Conservation (phyloP, 2,888 invertebrate species). For the Brachyptera putata region DNA sequence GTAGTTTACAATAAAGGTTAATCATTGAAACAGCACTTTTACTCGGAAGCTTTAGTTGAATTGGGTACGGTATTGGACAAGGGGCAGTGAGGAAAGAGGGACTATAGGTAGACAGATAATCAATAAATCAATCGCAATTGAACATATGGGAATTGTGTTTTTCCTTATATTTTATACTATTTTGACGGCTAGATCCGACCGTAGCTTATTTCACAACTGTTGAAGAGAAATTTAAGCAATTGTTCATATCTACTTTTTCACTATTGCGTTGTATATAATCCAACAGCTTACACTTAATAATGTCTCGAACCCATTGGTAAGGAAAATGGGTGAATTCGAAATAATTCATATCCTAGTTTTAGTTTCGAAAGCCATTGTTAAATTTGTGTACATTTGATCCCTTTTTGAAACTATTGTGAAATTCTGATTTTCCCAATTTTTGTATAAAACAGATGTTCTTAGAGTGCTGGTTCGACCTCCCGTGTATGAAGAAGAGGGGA, state of each 20-base stretch:
- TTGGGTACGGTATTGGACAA: too few relatives aligned
- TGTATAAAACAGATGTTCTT: constrained; percentile 39
- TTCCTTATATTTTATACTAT: not conserved
- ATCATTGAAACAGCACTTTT: too few relatives aligned
- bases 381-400: constrained; percentile 33
- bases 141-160: constrained; percentile 5
- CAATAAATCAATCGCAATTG: constrained; percentile 21
- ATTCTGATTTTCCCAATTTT: constrained; percentile 39
- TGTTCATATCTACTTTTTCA: not conserved
- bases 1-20: too few relatives aligned
- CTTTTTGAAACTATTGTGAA: constrained; percentile 35
- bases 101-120: not conserved
- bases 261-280: not conserved
- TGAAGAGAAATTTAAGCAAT: not conserved
- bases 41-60: too few relatives aligned
- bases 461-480: constrained; percentile 2
- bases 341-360: constrained; percentile 32
- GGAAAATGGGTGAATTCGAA: constrained; percentile 33
- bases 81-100: not conserved
- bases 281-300: too few relatives aligned
- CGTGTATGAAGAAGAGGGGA: constrained; percentile 23
- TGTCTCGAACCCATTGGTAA: constrained; percentile 4
- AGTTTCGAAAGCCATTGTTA: constrained; percentile 26
- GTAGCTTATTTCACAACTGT: not conserved
- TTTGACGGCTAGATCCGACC: not conserved